Percentiles rank a stretch among this genome's conserved stretches.
Conservation (phyloP, 1,140 invertebrate species). For the Agraylea sexmaculata region DNA sequence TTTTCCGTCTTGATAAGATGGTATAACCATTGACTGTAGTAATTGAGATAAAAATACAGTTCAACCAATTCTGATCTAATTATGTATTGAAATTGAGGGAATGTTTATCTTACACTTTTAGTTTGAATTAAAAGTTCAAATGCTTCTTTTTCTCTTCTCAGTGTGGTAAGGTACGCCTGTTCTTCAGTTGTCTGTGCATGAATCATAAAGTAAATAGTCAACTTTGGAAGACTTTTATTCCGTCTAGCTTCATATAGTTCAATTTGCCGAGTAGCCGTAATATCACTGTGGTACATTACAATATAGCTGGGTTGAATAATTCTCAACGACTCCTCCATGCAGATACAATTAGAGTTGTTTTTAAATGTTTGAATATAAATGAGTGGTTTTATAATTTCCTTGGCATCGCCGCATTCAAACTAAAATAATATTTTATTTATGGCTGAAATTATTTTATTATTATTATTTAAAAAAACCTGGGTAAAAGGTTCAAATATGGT, state of each 20-base stretch:
- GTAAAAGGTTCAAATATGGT: constrained; percentile 54
- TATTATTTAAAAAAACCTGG: constrained; percentile 37
- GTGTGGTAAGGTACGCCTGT: constrained; percentile 82
- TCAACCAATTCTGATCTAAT: constrained; percentile 6
- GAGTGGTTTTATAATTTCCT: constrained; percentile 42
- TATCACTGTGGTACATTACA: constrained; percentile 83
- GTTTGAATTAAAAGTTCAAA: constrained; percentile 86
- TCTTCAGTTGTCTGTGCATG: constrained; percentile 89
- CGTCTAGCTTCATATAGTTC: constrained; percentile 73
- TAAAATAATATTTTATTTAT: background rate
- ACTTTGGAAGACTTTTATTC: constrained; percentile 39
- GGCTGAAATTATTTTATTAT: background rate
- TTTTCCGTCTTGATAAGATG: constrained; percentile 83
- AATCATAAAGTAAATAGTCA: constrained; percentile 80
- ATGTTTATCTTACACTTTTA: constrained; percentile 60
- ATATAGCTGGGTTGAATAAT: constrained; percentile 68
- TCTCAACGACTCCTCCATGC: constrained; percentile 51
- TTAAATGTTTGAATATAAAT: constrained; percentile 68
- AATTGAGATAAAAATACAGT: constrained; percentile 7
- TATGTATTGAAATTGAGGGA: constrained; percentile 1
- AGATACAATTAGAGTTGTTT: constrained; percentile 54
- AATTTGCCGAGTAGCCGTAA: constrained; percentile 75
- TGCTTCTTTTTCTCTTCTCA: constrained; percentile 84
- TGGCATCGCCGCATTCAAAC: constrained; percentile 48
- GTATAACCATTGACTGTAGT: constrained; percentile 77